Evolutionary conservation across 2,888 invertebrate species (phyloP), one percentile per base, ranked within the genome.

Genomic region (Drosophila nigritarsus): DNA sequence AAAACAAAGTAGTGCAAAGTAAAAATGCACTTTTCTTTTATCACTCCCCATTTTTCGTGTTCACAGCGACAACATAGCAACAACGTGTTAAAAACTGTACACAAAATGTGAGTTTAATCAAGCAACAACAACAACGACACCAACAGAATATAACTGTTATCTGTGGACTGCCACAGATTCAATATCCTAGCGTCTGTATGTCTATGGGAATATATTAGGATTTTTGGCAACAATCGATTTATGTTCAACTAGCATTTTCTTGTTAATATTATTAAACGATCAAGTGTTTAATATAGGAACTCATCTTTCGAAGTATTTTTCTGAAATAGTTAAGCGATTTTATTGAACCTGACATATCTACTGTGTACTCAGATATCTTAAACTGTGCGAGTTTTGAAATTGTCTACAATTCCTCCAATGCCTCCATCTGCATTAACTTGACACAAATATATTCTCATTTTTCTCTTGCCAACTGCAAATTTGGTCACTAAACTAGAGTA

Each of bases 51-150:
- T n/a, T 34, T 48, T 48, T 51, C 48, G 34, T 63, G 13, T 34
- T 11, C 20, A 48, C 55, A 38, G 55, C 55, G n/a, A 20, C 51
- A 27, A 18, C 65, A 40, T 27, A 20, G 58, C 71, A 65, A 73
- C 65, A 79, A 82, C 71, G 85, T 87, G 88, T 84, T 89, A 82
- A 87, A 78, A 87, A 73, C 69, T 73, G 66, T 78, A 73, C 78
- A 81, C 74, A 85, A 79, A 82, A 82, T 86, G 80, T 75, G 80
- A 90, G 87, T 82, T 85, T 85, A 80, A 87, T 82, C 78, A 81
- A 62, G 60, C 72, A 56, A 55, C 56, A 48, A 59, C 53, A 73
- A 50, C 49, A 51, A 42, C 45, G 38, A 48, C 24, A 51, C 18
- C 38, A 45, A 13, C 8, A 6, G 5, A 18, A 29, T 18, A 18